Conservation (phyloP, 2,797 vertebrate genomes). For the Coregonus sp. region DNA sequence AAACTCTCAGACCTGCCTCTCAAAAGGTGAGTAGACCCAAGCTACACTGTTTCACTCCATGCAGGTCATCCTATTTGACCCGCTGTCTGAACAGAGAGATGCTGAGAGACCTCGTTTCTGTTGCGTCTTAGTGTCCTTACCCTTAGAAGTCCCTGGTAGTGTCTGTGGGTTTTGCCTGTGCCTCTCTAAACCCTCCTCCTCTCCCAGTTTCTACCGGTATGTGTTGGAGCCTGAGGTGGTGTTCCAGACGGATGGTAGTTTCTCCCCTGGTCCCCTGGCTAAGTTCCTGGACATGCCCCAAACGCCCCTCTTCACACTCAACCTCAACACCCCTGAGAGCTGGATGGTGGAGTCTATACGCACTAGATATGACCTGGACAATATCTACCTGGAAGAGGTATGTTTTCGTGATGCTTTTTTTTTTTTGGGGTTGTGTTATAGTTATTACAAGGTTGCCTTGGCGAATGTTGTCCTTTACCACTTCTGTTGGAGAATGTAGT, state of each 20-base stretch:
- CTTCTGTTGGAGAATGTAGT: neutral
- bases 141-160: neutral
- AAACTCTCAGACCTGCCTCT: conserved; percentile 97
- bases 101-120: too few species aligned
- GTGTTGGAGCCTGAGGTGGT: conserved; percentile 91
- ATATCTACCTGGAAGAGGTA: conserved; percentile 98
- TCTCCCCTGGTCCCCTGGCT: conserved; percentile 88
- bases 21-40: conserved; percentile 86
- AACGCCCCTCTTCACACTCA: conserved; percentile 93
- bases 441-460: neutral
- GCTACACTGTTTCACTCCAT: neutral
- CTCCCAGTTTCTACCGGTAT: conserved; percentile 90
- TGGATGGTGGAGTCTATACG: conserved; percentile 98
- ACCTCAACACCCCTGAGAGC: conserved; percentile 94
- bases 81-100: too few species aligned
- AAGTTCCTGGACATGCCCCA: conserved; percentile 98
- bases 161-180: neutral
- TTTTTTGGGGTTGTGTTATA: neutral
- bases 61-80: too few species aligned
- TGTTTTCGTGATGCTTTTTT: conserved; percentile 10
- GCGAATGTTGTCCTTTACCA: neutral
- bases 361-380: conserved; percentile 96
- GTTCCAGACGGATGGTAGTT: conserved; percentile 83
- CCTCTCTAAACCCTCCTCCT: neutral
- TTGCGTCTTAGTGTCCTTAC: too few species aligned